phyloP scores from a whole-genome alignment of 2,888 invertebrate genomes.

The Arrhopalites spinosus region DNA sequence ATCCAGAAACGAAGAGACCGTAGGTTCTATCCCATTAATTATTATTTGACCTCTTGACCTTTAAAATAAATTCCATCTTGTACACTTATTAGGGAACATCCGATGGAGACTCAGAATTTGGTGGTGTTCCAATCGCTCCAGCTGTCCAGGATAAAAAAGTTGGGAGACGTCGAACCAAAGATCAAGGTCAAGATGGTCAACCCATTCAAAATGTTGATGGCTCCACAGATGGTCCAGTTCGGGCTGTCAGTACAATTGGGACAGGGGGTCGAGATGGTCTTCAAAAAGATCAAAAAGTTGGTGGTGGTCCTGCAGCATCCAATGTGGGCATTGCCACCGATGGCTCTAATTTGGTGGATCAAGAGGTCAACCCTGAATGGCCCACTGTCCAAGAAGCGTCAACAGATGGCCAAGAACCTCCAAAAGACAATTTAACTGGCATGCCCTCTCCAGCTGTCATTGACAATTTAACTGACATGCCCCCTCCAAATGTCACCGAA shows the following conservation, averaged over 20 bases:
- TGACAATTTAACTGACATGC: neutral
- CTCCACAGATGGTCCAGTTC: neutral
- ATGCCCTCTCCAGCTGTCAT: neutral
- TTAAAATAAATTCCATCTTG: too few species aligned
- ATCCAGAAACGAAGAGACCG: neutral
- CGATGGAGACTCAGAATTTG: too few species aligned
- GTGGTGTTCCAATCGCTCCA: constrained; percentile 7
- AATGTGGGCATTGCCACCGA: neutral
- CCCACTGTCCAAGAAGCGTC: neutral
- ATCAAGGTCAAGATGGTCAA: neutral
- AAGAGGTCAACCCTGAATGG: neutral
- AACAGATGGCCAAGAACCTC: neutral
- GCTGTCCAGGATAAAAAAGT: neutral
- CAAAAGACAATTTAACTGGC: neutral
- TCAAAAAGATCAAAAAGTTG: neutral
- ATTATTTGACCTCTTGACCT: neutral
- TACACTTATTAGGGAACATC: too few species aligned
- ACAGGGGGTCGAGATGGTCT: too few species aligned
- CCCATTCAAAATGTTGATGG: neutral
- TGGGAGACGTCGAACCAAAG: neutral
- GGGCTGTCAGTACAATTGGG: neutral
- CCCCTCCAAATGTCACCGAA: neutral
- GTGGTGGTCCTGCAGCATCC: neutral
- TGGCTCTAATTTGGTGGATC: neutral
- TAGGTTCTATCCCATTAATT: neutral